Evolutionary conservation across 2,888 invertebrate genomes (phyloP), one percentile per base, ranked within the genome.

Genomic region (Orthosia cruda): DNA sequence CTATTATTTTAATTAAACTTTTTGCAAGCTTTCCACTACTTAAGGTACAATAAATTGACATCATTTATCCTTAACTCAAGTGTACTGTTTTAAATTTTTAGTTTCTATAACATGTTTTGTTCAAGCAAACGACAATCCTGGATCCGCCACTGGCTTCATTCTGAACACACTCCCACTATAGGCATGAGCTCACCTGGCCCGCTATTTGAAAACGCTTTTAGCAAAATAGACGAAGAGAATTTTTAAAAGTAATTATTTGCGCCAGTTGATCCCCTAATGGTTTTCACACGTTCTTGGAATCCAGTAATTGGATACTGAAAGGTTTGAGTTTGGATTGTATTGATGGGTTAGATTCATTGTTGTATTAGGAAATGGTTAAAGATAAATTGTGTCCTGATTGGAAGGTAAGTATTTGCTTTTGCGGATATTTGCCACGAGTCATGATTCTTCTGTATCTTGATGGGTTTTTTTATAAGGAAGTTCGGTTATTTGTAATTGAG

Each of bases 121-220:
- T 32, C 32, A 32, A 32, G 32, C 32, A 32, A 32, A 32, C 7
- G 32, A 32, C 7, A 32, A 32, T 7, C 32, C 32, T 32, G 32
- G 32, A 32, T 32, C 32, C 32, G 32, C 32, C 7, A 32, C 32
- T 32, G 32, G 76, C 72, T 80, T 64, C 79, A 75, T 81, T 85
- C 88, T 88, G 81, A 85, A 75, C 74, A 75, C 62, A 72, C 40
- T 62, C 55, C 72, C 57, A 63, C 74, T 69, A 72, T 72, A 74
- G 78, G 76, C 78, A 85, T 57, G 62, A 69, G 66, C 80, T 83
- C 84, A 81, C 77, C 87, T 88, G 76, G 83, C 73, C 80, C 72
- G 84, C 65, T 85, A 88, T 88, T 87, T 63, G 90, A 88, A 87
- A 92, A 91, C 67, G 92, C 92, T 92, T 92, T 92, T 87, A 91